A percentile compares a stretch with the other conserved stretches of the same genome.
These are phyloP conservation scores for Coelinius sp. DNA, from an alignment of 2,888 invertebrate genomes.

Conservation along the genomic window DNA sequence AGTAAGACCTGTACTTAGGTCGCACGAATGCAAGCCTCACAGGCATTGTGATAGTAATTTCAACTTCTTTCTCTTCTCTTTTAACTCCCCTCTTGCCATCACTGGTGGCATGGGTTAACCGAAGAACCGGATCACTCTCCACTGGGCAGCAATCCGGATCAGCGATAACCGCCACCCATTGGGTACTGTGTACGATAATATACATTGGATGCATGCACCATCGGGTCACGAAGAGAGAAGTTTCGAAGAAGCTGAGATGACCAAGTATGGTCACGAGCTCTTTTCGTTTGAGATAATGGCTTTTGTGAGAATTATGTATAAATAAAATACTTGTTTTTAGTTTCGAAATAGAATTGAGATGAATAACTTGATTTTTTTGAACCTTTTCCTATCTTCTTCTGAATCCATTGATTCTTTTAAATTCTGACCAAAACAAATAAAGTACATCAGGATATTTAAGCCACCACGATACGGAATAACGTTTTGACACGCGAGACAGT, in stretches of 20 bases:
- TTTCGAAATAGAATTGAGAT: neutral
- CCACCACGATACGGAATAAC: slow-evolving; percentile 35
- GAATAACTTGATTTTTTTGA: too few relatives aligned
- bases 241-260: slow-evolving; percentile 45
- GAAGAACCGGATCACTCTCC: slow-evolving; percentile 61
- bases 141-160: slow-evolving; percentile 53
- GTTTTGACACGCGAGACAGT: slow-evolving; percentile 56
- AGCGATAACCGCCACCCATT: slow-evolving; percentile 53
- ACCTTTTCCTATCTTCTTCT: too few relatives aligned
- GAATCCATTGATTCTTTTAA: too few relatives aligned
- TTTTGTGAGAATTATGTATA: slow-evolving; percentile 1
- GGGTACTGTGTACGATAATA: slow-evolving; percentile 31
- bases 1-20: slow-evolving; percentile 34
- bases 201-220: slow-evolving; percentile 10
- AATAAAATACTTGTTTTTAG: neutral
- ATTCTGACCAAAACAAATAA: neutral
- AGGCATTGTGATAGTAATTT: slow-evolving; percentile 63
- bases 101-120: slow-evolving; percentile 42
- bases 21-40: slow-evolving; percentile 54
- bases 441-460: neutral
- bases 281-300: slow-evolving; percentile 15
- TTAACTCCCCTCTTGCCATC: neutral
- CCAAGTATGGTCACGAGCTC: slow-evolving; percentile 42
- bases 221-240: slow-evolving; percentile 45
- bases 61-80: slow-evolving; percentile 42